Percentiles rank a stretch among this genome's conserved stretches.
These are phyloP conservation scores for Bombus balteatus DNA, from an alignment of 1,140 invertebrate genomes.

Conservation along the genomic window DNA sequence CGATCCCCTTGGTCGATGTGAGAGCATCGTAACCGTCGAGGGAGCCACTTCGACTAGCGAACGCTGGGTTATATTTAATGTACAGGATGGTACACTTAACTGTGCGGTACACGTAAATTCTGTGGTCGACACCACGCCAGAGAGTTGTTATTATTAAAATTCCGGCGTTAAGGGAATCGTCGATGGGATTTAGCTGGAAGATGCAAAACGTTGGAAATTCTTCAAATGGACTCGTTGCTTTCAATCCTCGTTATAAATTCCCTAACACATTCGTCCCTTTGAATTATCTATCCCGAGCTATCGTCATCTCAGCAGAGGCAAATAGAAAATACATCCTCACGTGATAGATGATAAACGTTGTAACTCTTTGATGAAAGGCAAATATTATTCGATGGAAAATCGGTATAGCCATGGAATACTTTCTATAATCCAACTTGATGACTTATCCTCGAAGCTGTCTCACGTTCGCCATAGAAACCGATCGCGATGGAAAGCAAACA, in stretches of 20 bases:
- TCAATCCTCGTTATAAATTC: not conserved
- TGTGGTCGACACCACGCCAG: not conserved
- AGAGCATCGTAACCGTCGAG: slow-evolving; percentile 16
- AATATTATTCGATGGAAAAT: slow-evolving; percentile 4
- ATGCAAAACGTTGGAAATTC: not conserved
- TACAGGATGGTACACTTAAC: slow-evolving; percentile 11
- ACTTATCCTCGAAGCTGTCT: not conserved
- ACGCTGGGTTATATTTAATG: slow-evolving; percentile 25
- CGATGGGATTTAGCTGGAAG: not conserved
- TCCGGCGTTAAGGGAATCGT: not conserved
- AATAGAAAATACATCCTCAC: not conserved
- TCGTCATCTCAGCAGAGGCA: not conserved
- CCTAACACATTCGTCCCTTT: not conserved
- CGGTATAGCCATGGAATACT: not conserved
- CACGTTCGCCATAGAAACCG: not conserved
- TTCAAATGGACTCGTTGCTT: no score
- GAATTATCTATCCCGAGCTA: not conserved
- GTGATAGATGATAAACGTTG: not conserved
- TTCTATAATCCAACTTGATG: not conserved
- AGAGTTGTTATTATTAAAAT: not conserved
- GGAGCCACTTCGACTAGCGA: slow-evolving; percentile 2
- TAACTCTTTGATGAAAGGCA: slow-evolving; percentile 1
- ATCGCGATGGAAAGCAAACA: slow-evolving; percentile 19
- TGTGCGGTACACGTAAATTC: slow-evolving; percentile 8
- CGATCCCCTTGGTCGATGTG: slow-evolving; percentile 17